phyloP scores from a whole-genome alignment of 2,888 invertebrate genomes.

The Meteorus colon region DNA sequence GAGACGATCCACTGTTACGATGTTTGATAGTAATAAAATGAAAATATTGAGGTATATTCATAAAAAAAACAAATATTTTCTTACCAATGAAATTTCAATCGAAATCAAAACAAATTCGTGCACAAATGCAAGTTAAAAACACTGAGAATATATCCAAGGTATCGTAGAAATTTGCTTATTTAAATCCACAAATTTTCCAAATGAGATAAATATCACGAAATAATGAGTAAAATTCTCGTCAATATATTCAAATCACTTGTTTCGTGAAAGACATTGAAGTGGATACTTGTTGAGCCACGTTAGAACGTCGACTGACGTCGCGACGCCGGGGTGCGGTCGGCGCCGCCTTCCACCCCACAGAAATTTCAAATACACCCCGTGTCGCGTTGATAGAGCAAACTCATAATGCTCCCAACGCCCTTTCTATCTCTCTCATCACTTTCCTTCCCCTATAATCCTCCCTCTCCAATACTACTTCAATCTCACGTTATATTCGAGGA shows the following conservation, averaged over 20 bases:
- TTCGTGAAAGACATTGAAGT: slow-evolving; percentile 42
- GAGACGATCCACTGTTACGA: no score
- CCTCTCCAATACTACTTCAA: not conserved
- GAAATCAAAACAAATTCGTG: not conserved
- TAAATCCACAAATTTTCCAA: not conserved
- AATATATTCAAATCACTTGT: not conserved
- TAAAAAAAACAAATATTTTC: not conserved
- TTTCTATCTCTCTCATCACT: slow-evolving; percentile 13
- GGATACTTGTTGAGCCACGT: slow-evolving; percentile 69
- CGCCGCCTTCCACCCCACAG: slow-evolving; percentile 56
- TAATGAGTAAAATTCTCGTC: not conserved
- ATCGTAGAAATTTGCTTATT: not conserved
- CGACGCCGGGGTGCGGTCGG: slow-evolving; percentile 68
- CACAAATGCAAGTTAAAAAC: not conserved
- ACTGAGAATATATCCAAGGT: not conserved
- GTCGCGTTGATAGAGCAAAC: slow-evolving; percentile 37
- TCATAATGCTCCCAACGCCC: slow-evolving; percentile 15
- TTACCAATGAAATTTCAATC: not conserved
- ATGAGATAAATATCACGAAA: not conserved
- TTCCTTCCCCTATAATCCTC: not conserved
- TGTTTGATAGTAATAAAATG: not conserved
- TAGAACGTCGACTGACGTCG: slow-evolving; percentile 66
- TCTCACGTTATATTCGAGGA: not conserved
- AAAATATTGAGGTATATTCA: not conserved
- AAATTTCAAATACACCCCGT: slow-evolving; percentile 51